These are phyloP conservation scores for Saguinus imperator DNA, from an alignment of 2,113 vertebrate genomes.

Conservation along the genomic window DNA sequence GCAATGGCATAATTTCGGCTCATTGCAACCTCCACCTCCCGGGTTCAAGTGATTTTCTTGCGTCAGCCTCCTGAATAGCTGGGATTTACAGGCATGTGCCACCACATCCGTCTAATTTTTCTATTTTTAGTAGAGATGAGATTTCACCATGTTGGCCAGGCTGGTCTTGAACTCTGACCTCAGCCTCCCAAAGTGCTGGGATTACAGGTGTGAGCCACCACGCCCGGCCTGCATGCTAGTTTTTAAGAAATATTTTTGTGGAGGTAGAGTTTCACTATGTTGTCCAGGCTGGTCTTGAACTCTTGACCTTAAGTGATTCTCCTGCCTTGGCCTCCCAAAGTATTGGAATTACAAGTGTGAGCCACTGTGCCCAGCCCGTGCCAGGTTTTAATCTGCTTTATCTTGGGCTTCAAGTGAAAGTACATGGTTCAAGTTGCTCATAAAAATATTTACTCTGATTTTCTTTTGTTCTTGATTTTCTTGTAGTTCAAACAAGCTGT, in stretches of 20 bases:
- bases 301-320: neutral
- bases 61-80: neutral
- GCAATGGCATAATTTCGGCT: no score
- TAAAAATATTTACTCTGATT: constrained; percentile 36
- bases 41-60: neutral
- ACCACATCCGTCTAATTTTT: neutral
- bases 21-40: no score
- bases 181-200: neutral
- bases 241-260: neutral
- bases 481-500: constrained; percentile 96
- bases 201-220: neutral
- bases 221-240: neutral
- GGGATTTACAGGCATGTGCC: neutral
- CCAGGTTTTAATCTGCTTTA: neutral
- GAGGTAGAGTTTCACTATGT: neutral
- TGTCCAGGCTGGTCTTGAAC: neutral
- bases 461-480: constrained; percentile 67
- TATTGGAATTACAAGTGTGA: neutral
- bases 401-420: neutral
- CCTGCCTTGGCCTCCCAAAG: neutral
- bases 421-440: constrained; percentile 16
- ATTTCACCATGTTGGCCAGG: neutral
- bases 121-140: neutral
- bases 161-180: neutral
- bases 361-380: neutral